Conservation (phyloP, 2,113 vertebrate genomes). For the Hippopotamus amphibius region DNA sequence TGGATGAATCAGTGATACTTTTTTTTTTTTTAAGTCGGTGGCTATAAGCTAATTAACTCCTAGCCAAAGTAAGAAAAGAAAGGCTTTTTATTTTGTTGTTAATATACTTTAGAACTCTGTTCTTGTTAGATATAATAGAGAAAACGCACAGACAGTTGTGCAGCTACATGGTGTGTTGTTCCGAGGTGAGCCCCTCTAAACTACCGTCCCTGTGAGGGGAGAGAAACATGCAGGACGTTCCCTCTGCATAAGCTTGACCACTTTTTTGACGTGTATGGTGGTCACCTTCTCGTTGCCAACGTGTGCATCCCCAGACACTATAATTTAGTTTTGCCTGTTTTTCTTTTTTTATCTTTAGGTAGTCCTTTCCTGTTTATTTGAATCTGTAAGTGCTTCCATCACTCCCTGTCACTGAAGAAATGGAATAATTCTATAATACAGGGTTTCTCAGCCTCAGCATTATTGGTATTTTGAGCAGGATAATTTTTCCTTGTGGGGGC, state of each 20-base stretch:
- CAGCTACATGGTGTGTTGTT: not conserved
- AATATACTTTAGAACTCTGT: not conserved
- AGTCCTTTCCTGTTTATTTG: not conserved
- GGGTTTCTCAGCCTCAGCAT: not conserved
- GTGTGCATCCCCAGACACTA: not conserved
- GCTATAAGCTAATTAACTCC: not conserved
- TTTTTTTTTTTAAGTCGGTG: not conserved
- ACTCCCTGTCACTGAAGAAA: not conserved
- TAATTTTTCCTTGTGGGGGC: not conserved
- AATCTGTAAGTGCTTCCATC: not conserved
- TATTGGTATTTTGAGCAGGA: not conserved
- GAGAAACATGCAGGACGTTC: not conserved
- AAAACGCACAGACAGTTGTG: not conserved
- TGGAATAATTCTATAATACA: not conserved
- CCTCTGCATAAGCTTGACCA: rapidly evolving
- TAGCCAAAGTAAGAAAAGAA: not conserved
- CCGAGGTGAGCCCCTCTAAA: not conserved
- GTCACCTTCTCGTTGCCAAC: not conserved
- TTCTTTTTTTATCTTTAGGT: not conserved
- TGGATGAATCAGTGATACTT: not conserved
- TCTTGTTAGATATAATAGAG: not conserved
- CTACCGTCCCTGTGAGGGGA: not conserved
- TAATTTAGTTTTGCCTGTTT: not conserved
- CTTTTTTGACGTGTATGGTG: not conserved
- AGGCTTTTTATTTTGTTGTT: not conserved